These are phyloP conservation scores for Mallotus villosus DNA, from an alignment of 2,797 vertebrate species.

Conservation along the genomic window DNA sequence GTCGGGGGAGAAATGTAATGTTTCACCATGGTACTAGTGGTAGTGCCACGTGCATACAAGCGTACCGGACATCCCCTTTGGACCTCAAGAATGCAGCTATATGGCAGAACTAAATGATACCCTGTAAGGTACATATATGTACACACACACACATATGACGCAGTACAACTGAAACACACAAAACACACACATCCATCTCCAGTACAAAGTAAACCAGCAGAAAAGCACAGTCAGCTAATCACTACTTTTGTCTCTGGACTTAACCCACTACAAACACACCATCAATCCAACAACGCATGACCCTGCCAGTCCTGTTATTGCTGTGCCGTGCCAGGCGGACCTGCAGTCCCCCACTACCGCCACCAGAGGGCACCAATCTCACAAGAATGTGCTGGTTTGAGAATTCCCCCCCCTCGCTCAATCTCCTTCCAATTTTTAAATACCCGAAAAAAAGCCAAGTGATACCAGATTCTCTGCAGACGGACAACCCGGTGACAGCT, in stretches of 20 bases:
- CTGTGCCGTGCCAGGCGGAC: neutral
- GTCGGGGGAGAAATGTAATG: neutral
- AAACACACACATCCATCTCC: neutral
- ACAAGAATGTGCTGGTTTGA: neutral
- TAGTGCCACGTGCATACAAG: neutral
- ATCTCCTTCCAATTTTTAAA: neutral
- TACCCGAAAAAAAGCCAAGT: neutral
- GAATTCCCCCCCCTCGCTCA: neutral
- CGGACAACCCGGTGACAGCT: neutral
- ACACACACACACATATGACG: neutral
- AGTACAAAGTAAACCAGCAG: neutral
- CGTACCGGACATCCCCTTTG: neutral
- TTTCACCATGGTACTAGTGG: neutral
- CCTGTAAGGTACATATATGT: neutral
- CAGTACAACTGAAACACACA: neutral
- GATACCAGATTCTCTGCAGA: neutral
- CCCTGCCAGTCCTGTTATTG: neutral
- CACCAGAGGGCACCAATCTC: conserved; percentile 48
- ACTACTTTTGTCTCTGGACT: conserved; percentile 3
- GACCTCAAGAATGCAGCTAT: neutral
- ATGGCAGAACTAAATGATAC: neutral
- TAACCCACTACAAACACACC: neutral
- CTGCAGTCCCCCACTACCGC: conserved; percentile 2
- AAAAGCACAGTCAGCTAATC: neutral
- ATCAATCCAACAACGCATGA: conserved; percentile 4